Evolutionary conservation across 1,140 invertebrate species (phyloP).

Genomic region (Brachionus sp.): DNA sequence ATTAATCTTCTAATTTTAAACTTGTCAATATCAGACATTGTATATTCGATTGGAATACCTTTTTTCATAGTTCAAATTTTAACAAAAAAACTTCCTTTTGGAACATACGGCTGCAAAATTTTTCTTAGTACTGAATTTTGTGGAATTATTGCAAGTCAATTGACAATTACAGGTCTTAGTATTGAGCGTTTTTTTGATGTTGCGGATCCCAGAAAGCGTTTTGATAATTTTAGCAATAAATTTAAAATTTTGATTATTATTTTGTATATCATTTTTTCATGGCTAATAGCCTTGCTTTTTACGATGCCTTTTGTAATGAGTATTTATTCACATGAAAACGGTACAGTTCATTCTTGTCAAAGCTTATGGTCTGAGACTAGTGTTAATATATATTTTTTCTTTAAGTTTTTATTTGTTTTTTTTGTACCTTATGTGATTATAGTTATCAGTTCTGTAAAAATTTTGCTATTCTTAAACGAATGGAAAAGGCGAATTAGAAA

Average conservation of each 20-base stretch:
- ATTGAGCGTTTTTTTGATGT: conserved; percentile 16
- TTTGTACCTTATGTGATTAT: conserved; percentile 26
- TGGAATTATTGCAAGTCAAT: neutral
- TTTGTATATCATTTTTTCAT: neutral
- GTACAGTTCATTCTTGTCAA: neutral
- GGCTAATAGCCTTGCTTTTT: neutral
- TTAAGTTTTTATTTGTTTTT: conserved; percentile 19
- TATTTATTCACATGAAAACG: neutral
- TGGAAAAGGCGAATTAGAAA: conserved; percentile 3
- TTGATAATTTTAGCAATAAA: conserved; percentile 19
- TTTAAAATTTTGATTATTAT: neutral
- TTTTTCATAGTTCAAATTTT: conserved; percentile 15
- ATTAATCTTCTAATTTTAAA: conserved; percentile 36
- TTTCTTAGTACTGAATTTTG: conserved; percentile 30
- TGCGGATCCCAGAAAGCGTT: neutral
- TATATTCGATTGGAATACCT: conserved; percentile 31
- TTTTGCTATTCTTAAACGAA: conserved; percentile 16
- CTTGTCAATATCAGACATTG: conserved; percentile 13
- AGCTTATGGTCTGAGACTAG: conserved; percentile 3
- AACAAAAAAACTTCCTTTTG: neutral
- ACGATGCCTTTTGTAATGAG: conserved; percentile 24
- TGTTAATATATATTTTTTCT: conserved; percentile 17
- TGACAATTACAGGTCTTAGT: conserved; percentile 20
- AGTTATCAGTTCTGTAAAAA: conserved; percentile 5
- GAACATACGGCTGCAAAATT: neutral